Evolutionary conservation across 2,113 vertebrate species (phyloP).

Genomic region (Passer montanus): DNA sequence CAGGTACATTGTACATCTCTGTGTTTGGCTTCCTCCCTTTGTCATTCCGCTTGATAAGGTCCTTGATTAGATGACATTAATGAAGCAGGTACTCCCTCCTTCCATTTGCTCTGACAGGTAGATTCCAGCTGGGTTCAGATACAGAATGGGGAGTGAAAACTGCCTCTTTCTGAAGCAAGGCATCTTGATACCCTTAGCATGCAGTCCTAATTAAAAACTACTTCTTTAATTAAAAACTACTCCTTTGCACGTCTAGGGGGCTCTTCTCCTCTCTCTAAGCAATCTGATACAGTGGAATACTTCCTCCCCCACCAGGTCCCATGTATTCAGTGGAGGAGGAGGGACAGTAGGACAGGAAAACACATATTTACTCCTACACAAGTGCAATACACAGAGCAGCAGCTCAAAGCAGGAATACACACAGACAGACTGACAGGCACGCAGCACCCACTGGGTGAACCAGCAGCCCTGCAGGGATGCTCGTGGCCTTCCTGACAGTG

Average conservation of each 20-base stretch:
- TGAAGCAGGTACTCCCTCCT: not conserved
- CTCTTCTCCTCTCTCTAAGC: not conserved
- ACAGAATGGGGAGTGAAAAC: not conserved
- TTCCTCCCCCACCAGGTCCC: not conserved
- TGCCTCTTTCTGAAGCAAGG: not conserved
- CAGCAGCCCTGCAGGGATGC: not conserved
- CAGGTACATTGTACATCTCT: accelerated
- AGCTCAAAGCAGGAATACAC: not conserved
- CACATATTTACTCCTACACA: not conserved
- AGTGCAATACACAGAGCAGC: not conserved
- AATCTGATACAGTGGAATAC: not conserved
- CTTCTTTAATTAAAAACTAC: not conserved
- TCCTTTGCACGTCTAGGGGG: not conserved
- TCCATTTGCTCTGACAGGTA: not conserved
- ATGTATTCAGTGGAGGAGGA: not conserved
- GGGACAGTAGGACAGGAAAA: not conserved
- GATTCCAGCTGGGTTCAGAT: not conserved
- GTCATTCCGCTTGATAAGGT: not conserved
- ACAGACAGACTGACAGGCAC: not conserved
- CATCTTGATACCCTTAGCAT: not conserved
- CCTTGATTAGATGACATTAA: not conserved
- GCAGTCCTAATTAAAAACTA: not conserved
- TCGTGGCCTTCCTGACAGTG: not conserved
- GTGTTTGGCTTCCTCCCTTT: not conserved
- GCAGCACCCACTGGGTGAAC: not conserved